Conservation (phyloP, 2,888 invertebrate species). For the Mallateleia sp. region DNA sequence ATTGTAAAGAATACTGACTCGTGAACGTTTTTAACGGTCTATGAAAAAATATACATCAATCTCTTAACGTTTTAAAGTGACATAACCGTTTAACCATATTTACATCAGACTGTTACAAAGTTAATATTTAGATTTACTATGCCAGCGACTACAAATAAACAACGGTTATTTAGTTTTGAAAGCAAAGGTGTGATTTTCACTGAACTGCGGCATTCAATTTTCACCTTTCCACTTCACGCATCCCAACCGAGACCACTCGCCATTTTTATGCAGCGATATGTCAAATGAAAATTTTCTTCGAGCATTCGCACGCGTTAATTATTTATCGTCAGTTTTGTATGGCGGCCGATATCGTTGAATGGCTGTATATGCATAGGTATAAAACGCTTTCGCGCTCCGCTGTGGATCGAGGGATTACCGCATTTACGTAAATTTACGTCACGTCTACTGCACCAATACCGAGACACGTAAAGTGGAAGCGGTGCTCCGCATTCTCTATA, state of each 20-base stretch:
- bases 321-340: constrained; percentile 48
- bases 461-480: constrained; percentile 60
- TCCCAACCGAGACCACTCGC: background rate
- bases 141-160: background rate
- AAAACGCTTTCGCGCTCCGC: constrained; percentile 67
- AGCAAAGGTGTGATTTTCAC: constrained; percentile 17
- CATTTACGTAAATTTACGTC: constrained; percentile 74
- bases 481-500: constrained; percentile 68
- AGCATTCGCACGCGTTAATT: constrained; percentile 46
- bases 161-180: constrained; percentile 18
- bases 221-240: constrained; percentile 12
- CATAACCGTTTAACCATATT: too few species aligned
- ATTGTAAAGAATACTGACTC: too few species aligned
- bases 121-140: constrained; percentile 16
- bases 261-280: background rate
- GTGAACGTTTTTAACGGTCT: too few species aligned
- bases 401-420: constrained; percentile 63
- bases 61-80: too few species aligned
- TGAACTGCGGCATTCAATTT: constrained; percentile 27
- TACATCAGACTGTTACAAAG: background rate
- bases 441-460: constrained; percentile 66
- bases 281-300: constrained; percentile 34
- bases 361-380: constrained; percentile 37
- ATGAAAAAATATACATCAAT: too few species aligned
- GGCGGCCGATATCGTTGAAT: constrained; percentile 59